Conservation (phyloP, 2,113 vertebrate genomes). For the Muntiacus muntjak region DNA sequence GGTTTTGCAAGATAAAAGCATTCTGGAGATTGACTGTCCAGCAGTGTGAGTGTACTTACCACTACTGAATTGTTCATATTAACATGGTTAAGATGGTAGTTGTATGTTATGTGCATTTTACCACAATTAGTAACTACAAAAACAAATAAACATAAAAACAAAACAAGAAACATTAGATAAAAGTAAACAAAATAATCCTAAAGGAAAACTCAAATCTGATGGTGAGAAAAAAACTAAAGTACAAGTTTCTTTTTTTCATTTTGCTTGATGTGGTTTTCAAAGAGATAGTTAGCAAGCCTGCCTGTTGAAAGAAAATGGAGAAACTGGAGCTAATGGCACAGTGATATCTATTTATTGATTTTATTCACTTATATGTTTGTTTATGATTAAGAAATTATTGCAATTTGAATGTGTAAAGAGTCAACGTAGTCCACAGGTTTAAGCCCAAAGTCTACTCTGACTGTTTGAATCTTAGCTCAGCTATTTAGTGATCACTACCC, state of each 20-base stretch:
- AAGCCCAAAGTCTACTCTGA: not conserved
- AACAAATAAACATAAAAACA: not conserved
- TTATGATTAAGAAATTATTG: not conserved
- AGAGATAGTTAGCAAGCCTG: not conserved
- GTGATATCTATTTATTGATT: not conserved
- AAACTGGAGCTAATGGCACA: not conserved
- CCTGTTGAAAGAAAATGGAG: not conserved
- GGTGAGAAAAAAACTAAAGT: not conserved
- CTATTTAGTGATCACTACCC: not conserved
- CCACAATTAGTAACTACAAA: not conserved
- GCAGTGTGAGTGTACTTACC: not conserved
- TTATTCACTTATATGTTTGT: not conserved
- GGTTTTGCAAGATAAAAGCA: not conserved
- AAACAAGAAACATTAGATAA: not conserved
- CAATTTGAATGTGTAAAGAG: not conserved
- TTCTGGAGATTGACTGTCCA: not conserved
- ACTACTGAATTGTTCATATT: not conserved
- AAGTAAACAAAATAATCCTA: not conserved
- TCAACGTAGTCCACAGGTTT: not conserved
- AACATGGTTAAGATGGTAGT: not conserved
- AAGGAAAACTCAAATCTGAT: not conserved
- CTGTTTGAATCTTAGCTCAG: not conserved
- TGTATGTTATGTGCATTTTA: not conserved
- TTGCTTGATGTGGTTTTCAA: not conserved
- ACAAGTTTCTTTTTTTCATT: not conserved